These are phyloP conservation scores for Natrix natrix DNA, from an alignment of 2,797 vertebrate genomes.

Conservation along the genomic window DNA sequence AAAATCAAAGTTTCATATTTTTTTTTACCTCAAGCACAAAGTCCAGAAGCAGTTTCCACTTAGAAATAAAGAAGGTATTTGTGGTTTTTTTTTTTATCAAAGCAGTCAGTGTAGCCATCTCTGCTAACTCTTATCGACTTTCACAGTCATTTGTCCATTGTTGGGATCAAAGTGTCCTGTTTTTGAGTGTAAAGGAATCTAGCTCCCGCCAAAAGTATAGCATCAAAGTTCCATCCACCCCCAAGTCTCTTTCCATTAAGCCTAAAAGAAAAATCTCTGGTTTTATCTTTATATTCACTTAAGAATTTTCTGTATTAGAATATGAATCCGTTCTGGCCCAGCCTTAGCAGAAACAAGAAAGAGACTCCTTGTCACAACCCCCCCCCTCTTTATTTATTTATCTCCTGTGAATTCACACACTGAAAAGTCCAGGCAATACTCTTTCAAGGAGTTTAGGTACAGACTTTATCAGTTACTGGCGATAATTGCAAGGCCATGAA, in stretches of 20 bases:
- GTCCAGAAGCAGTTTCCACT: background rate
- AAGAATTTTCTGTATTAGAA: background rate
- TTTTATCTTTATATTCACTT: background rate
- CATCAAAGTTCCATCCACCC: too few relatives aligned
- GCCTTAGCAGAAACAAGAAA: too few relatives aligned
- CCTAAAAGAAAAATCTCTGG: background rate
- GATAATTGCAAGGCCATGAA: too few relatives aligned
- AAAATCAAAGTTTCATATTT: too few relatives aligned
- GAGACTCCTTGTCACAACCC: too few relatives aligned
- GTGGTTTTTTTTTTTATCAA: background rate
- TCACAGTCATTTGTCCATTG: background rate
- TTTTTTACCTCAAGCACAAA: too few relatives aligned
- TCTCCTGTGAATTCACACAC: too few relatives aligned
- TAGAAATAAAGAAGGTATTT: background rate
- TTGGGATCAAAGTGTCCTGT: background rate
- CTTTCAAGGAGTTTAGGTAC: too few relatives aligned
- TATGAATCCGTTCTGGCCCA: background rate
- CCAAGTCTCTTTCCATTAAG: background rate
- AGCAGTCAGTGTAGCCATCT: background rate
- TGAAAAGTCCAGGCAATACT: too few relatives aligned
- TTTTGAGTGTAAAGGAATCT: too few relatives aligned
- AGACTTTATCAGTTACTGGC: too few relatives aligned
- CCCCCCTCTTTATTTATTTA: too few relatives aligned
- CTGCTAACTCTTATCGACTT: background rate
- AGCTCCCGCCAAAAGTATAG: background rate